These are phyloP conservation scores for Tetrapedia diversipes DNA, from an alignment of 2,888 invertebrate species.

Conservation along the genomic window DNA sequence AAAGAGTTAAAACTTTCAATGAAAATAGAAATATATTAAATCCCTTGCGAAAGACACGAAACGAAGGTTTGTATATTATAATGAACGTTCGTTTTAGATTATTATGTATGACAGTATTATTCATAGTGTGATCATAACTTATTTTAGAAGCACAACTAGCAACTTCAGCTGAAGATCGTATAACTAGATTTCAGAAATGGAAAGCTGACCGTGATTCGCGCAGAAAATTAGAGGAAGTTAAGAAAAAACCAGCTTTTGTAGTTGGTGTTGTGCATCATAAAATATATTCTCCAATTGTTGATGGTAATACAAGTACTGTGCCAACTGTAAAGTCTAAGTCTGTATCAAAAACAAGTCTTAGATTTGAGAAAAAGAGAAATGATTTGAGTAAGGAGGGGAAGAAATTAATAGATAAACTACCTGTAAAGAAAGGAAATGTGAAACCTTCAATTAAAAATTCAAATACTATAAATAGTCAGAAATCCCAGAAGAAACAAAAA, in stretches of 20 bases:
- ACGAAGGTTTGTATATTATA: conserved; percentile 6
- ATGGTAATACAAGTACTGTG: no score
- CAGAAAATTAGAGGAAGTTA: conserved; percentile 63
- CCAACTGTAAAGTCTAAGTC: neutral
- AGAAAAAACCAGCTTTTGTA: conserved; percentile 75
- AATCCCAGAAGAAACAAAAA: conserved; percentile 38
- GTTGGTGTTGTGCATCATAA: conserved; percentile 75
- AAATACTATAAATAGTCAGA: neutral
- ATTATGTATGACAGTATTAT: no score
- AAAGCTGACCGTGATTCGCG: conserved; percentile 64
- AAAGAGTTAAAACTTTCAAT: conserved; percentile 47
- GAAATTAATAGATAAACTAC: conserved; percentile 69
- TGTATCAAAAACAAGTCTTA: conserved; percentile 61
- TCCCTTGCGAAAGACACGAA: neutral
- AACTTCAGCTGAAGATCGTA: conserved; percentile 33
- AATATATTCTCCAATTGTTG: conserved; percentile 70
- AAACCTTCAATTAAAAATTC: conserved; percentile 15
- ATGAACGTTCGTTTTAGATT: neutral
- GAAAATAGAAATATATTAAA: conserved; percentile 40
- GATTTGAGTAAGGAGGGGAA: conserved; percentile 77
- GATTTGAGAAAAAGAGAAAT: no score
- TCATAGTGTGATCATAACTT: neutral
- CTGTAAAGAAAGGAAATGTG: neutral
- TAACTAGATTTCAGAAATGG: conserved; percentile 69
- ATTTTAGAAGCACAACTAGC: neutral